Base-by-base conservation (phyloP, 2,113 vertebrate species). In the Callipepla californica region DNA sequence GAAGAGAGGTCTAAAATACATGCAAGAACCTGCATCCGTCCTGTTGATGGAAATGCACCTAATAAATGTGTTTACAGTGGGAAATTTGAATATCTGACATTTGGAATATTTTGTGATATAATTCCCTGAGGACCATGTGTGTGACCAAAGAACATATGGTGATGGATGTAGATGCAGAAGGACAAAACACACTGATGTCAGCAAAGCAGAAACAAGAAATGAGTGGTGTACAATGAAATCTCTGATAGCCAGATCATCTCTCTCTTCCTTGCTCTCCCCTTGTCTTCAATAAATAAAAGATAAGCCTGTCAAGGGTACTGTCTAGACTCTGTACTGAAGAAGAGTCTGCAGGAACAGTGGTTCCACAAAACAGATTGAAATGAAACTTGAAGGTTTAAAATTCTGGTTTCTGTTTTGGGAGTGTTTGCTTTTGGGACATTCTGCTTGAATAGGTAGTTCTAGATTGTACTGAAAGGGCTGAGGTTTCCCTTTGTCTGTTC, bases 131-230 rank as follows among this genome's bases (percentile, higher is more conserved):
- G 68, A 79, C 82, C 15, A 11, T 36, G 55, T 84, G 79, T 80
- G 58, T 79, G 80, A 78, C 83, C 77, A 90, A 69, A 87, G 69
- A 69, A 75, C 74, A 84, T 88, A 89, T 30, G 69, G 69, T 84
- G 73, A 83, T 68, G 44, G 82, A 72, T 86, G 87, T 57, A 90
- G 77, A 75, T 72, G 73, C 44, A 75, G 69, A 94, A 94, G 83
- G 78, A 88, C 70, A 93, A 91, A 93, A 80, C 57, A 93, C 32
- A 81, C 66, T 61, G 57, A 86, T 90, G 72, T 88, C 80, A 90
- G 65, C 9, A 45, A 88, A 94, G 80, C 44, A 92, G 88, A 79
- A 86, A 72, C 42, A 65, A 67, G 53, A n/a, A 62, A 7, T 40
- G 69, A 78, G 61, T 88, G 85, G 61, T 81, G 77, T 90, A 72